Base-by-base conservation (phyloP, 2,888 invertebrate species). In the Phengaris alcon region DNA sequence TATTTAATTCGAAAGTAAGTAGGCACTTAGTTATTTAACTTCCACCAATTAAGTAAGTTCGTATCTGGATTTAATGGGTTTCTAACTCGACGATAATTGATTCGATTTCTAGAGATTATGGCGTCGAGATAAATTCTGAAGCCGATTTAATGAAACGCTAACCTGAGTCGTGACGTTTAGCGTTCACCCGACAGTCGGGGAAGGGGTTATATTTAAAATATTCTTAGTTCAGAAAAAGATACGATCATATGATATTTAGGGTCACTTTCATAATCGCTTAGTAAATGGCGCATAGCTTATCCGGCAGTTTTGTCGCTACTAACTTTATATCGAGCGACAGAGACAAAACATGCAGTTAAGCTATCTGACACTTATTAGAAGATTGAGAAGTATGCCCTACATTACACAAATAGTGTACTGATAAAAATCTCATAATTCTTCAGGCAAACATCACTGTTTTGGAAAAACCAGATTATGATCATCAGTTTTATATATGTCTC, bases 31-130 rank as follows among this genome's bases (percentile, higher is more conserved):
- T 35, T 9, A 64, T 15, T 64, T 64, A 64, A 35, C 12, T 64
- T 64, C 64, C 59, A 59, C 22, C 64, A 64, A 64, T 64, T 64
- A 35, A 64, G 13, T 64, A 35, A 35, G 64, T 64, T 64, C 64
- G 35, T 69, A 69, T 69, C 68, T 69, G 68, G 48, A 69, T 48
- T 48, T 69, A 69, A 69, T 69, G 48, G 68, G 48, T 48, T 69
- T 69, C 9, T 48, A 69, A 69, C 48, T 69, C 68, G 68, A 48
- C 46, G 48, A 69, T 48, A 46, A 69, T 69, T 69, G 68, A 69
- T 48, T 48, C 68, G 48, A 69, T 69, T 69, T n/a, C 68, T 48
- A 15, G 68, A 68, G 68, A 69, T 69, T 64, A 35, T 35, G 35
- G 64, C 35, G 6, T 22, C 22, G 35, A 64, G 64, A 64, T 64